Percentiles rank a stretch among this genome's conserved stretches.
These are phyloP conservation scores for Linnaemya tessellans DNA, from an alignment of 2,888 invertebrate species.

Conservation along the genomic window DNA sequence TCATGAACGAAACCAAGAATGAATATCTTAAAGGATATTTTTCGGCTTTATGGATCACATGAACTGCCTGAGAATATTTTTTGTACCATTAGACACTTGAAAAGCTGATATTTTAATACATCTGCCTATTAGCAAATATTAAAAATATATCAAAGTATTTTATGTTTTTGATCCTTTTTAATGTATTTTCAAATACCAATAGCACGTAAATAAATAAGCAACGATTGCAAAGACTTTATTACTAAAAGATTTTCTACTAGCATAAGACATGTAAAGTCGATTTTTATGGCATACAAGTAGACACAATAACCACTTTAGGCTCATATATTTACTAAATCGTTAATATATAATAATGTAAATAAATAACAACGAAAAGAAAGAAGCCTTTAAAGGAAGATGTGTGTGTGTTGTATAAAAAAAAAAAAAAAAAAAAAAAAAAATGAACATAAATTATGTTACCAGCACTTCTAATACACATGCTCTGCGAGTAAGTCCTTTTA, in stretches of 20 bases:
- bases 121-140: slow-evolving; percentile 13
- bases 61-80: background rate
- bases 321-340: slow-evolving; percentile 38
- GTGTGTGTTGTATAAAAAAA: background rate
- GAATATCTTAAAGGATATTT: slow-evolving; percentile 14
- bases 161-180: slow-evolving; percentile 4
- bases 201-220: slow-evolving; percentile 7
- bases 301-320: slow-evolving; percentile 41
- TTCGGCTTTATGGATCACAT: background rate
- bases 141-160: background rate
- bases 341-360: slow-evolving; percentile 46
- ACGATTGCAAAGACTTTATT: slow-evolving; percentile 26
- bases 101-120: slow-evolving; percentile 18
- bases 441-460: slow-evolving; percentile 61
- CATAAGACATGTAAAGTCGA: slow-evolving; percentile 59
- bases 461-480: slow-evolving; percentile 40
- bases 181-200: slow-evolving; percentile 21
- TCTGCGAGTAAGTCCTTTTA: slow-evolving; percentile 21
- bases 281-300: slow-evolving; percentile 58
- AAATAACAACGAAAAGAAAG: slow-evolving; percentile 6
- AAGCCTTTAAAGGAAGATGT: slow-evolving; percentile 4
- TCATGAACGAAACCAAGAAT: background rate
- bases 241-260: slow-evolving; percentile 37
- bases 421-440: background rate
- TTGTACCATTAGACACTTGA: slow-evolving; percentile 2